Base-by-base conservation (phyloP, 2,113 vertebrate species). In the Gambusia holbrooki region DNA sequence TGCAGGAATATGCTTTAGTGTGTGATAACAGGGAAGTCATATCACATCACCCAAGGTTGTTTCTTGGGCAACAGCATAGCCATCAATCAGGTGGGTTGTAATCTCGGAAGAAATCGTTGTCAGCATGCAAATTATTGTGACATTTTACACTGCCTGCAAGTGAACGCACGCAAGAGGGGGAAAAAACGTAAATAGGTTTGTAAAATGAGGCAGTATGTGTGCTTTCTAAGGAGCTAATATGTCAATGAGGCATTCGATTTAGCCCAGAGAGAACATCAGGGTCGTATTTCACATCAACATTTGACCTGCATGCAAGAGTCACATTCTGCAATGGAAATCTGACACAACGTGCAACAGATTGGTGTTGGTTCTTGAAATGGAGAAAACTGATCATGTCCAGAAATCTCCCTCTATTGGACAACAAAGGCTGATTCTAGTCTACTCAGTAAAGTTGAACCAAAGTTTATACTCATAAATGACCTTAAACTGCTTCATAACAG, bases 111-210 rank as follows among this genome's bases (percentile, higher is more conserved):
- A 77, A 87, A 91, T 89, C 82, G 67, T 87, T 88, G 85, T 84
- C 88, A 82, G 86, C 90, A 92, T 89, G 88, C 81, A 93, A 93
- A 94, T 94, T 77, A 88, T 79, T 73, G 81, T 74, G 84, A 86
- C 88, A 79, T 91, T 87, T 88, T 80, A 84, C 67, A 79, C 42
- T 77, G 54, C 29, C 15, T 28, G 80, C 15, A 74, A 65, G 76
- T 35, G 63, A 76, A 77, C 76, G 73, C 80, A 68, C 8, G 45
- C 54, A 64, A 64, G 40, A 19, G 12, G 37, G 33, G 12, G 12
- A 37, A 13, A 70, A 70, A 72, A 75, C 42, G 66, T 81, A 89
- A 78, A 81, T 69, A 83, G 22, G 32, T 33, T 9, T 60, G 60
- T 81, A 70, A 73, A 66, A 45, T 51, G 5, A 60, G 11, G 33